A percentile compares a stretch with the other conserved stretches of the same genome.
Conservation (phyloP, 2,888 invertebrate genomes). For the Atrina japonica region DNA sequence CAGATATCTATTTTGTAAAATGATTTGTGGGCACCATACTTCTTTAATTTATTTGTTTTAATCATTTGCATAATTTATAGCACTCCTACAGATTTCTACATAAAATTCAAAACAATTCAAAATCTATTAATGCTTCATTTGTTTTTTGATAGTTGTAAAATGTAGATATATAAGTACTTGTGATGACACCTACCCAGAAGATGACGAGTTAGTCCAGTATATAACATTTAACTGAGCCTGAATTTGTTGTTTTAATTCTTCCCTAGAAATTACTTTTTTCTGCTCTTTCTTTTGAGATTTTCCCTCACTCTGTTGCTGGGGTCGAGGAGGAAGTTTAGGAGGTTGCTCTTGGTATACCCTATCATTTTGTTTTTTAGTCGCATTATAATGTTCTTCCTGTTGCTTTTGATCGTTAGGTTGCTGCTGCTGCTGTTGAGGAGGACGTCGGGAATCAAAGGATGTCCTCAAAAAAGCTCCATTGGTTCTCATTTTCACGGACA, state of each 20-base stretch:
- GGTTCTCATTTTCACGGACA: slow-evolving; percentile 54
- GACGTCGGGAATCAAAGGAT: slow-evolving; percentile 57
- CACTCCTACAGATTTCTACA: too few relatives aligned
- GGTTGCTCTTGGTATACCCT: background rate
- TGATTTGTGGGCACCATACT: too few relatives aligned
- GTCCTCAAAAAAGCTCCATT: slow-evolving; percentile 68
- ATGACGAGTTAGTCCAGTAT: slow-evolving; percentile 45
- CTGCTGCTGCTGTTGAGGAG: slow-evolving; percentile 36
- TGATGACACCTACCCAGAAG: slow-evolving; percentile 35
- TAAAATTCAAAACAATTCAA: too few relatives aligned
- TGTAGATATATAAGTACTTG: too few relatives aligned
- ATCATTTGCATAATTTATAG: too few relatives aligned
- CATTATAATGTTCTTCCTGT: background rate
- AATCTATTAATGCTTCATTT: too few relatives aligned
- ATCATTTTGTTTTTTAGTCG: background rate
- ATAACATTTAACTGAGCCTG: slow-evolving; percentile 32
- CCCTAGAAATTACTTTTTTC: slow-evolving; percentile 12
- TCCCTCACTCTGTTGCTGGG: slow-evolving; percentile 2
- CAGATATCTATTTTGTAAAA: too few relatives aligned
- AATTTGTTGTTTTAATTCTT: slow-evolving; percentile 24
- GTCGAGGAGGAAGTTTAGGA: background rate
- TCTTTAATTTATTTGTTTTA: too few relatives aligned
- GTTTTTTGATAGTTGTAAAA: too few relatives aligned
- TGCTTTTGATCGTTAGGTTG: slow-evolving; percentile 37
- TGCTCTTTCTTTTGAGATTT: background rate